phyloP scores from a whole-genome alignment of 2,888 invertebrate genomes.

The Apantesis nais region DNA sequence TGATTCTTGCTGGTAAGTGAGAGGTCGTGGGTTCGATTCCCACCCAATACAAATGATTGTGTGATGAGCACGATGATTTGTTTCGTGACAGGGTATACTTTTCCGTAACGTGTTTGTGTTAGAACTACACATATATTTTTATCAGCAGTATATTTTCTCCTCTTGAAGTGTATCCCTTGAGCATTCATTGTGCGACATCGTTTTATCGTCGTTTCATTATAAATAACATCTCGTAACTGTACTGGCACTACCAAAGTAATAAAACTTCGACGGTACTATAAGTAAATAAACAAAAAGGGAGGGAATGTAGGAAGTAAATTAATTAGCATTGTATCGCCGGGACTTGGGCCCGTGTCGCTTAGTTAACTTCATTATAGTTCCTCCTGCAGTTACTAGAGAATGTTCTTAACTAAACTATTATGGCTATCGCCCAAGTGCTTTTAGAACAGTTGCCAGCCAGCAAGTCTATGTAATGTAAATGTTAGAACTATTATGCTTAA shows the following conservation, averaged over 20 bases:
- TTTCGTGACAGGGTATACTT: too few relatives aligned
- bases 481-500: neutral
- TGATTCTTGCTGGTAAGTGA: too few relatives aligned
- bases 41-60: too few relatives aligned
- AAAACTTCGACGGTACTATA: conserved; percentile 16
- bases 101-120: too few relatives aligned
- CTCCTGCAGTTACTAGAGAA: conserved; percentile 59
- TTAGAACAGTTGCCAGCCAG: conserved; percentile 45
- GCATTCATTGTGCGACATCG: neutral
- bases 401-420: conserved; percentile 68
- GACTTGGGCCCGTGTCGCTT: conserved; percentile 60
- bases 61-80: too few relatives aligned
- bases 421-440: conserved; percentile 46
- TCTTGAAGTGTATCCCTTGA: neutral
- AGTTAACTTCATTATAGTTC: conserved; percentile 75
- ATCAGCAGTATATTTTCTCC: neutral
- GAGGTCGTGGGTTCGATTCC: too few relatives aligned
- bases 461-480: conserved; percentile 30
- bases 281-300: conserved; percentile 39
- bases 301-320: conserved; percentile 49
- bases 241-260: neutral
- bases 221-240: neutral
- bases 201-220: neutral
- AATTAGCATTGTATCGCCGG: conserved; percentile 51
- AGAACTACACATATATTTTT: too few relatives aligned